Evolutionary conservation across 2,113 vertebrate genomes (phyloP), one percentile per base, ranked within the genome.

Genomic region (Galbula dea): DNA sequence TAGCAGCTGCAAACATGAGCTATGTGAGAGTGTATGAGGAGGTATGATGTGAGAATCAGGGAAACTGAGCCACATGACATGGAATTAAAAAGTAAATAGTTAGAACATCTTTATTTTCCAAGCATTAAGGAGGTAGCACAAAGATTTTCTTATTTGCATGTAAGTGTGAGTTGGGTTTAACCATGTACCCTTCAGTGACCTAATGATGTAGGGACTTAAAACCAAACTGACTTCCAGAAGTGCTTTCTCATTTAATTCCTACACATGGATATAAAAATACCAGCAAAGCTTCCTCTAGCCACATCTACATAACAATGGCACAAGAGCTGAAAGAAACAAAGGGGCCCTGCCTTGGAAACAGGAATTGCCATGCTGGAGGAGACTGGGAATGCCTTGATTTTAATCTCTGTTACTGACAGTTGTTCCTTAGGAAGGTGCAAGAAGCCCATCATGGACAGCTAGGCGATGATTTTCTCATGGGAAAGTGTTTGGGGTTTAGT

Each of bases 1-100:
- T n/a, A n/a, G n/a, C n/a, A n/a, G n/a, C 58, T 66, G 63, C 0
- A 2, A 71, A 80, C 1, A 4, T 2, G 9, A 62, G 16, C 55
- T 0, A 19, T 1, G 1, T 41, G 57, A 83, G n/a, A 30, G 41
- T 12, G 23, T 0, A 0, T 51, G 63, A 71, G 32, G 30, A 67
- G 7, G 0, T 11, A 16, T 9, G 27, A 41, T 26, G 36, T 16
- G 32, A 67, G 71, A 52, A 51, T 30, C 12, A 26, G 58, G 48
- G 41, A 81, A 89, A 83, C 45, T 34, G 61, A 66, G 46, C 32
- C 55, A 48, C 2, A 12, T 74, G 20, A 32, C 6, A 1, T 7
- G 20, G 73, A 41, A 62, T 46, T 39, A 29, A 63, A 63, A 51
- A 6, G 10, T 46, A 39, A 41, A 8, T 7, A 7, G 10, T 5